Base-by-base conservation (phyloP, 2,113 vertebrate genomes). In the Gulo gulo region DNA sequence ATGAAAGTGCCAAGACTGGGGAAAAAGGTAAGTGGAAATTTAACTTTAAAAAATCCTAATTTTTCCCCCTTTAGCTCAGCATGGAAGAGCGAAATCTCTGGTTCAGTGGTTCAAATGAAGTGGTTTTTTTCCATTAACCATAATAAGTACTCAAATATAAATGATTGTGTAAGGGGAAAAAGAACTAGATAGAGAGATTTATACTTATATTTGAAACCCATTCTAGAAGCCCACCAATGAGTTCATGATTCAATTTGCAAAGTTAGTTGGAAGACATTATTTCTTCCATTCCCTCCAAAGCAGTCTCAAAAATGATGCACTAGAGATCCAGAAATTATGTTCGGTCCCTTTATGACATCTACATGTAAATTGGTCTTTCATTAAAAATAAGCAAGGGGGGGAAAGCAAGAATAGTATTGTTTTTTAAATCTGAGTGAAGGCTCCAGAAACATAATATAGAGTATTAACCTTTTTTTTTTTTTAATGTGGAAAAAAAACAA, bases 281-380 rank as follows among this genome's bases (percentile, higher is more conserved):
- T 94, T 96, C 73, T 80, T 89, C 47, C 45, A 57, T 39, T 94
- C n/a, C 52, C 50, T 78, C 69, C 71, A 89, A 84, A 95, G 42
- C 23, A 92, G 10, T 92, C 50, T 92, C 74, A 88, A 79, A 88
- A 34, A 4, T 20, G 24, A 76, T 57, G 9, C 4, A 76, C 59
- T 50, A 69, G 23, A 79, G 61, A 79, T 93, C n/a, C 84, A 73
- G 69, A 88, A 79, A 85, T 69, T n/a, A 92, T 63, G 21, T 29
- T 76, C 67, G 29, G 39, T 78, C 47, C 78, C 69, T 95, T 85
- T 88, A 71, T 69, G n/a, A 83, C 20, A 88, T 73, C 57, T 90
- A 94, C 21, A 76, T 34, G 65, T 57, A 87, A 36, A 14, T 83
- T 63, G 7, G 31, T 45, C 18, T 91, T 93, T 95, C 61, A 95